A percentile compares a stretch with the other conserved stretches of the same genome.
These are phyloP conservation scores for Apodemia arnacis DNA, from an alignment of 2,888 invertebrate genomes.

Conservation along the genomic window DNA sequence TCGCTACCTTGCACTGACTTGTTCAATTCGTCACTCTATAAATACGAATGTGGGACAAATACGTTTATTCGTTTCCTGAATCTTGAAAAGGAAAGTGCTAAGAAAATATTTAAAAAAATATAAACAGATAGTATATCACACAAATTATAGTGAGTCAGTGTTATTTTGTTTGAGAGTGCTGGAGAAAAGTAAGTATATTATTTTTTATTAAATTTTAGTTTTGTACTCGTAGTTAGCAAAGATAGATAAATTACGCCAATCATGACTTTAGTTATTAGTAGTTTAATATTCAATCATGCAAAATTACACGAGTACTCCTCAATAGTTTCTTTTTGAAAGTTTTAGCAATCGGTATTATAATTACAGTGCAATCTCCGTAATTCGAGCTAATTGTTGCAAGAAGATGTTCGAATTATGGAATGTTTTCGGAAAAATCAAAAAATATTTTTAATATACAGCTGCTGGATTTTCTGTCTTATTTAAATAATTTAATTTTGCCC, in stretches of 20 bases:
- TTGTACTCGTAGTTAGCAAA: slow-evolving; percentile 34
- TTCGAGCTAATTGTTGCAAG: too few species aligned
- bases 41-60: slow-evolving; percentile 51
- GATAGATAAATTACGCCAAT: slow-evolving; percentile 26
- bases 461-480: too few species aligned
- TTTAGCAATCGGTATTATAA: too few species aligned
- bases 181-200: slow-evolving; percentile 35
- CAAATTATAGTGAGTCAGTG: slow-evolving; percentile 38
- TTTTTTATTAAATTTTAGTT: slow-evolving; percentile 32
- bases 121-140: slow-evolving; percentile 34
- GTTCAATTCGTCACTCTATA: slow-evolving; percentile 31
- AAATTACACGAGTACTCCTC: too few species aligned
- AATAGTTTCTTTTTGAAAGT: too few species aligned
- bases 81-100: slow-evolving; percentile 51
- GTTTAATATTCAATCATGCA: background rate
- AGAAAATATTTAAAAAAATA: slow-evolving; percentile 44
- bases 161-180: slow-evolving; percentile 45
- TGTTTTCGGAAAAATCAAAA: too few species aligned
- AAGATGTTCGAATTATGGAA: too few species aligned
- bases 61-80: slow-evolving; percentile 60
- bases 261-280: slow-evolving; percentile 13
- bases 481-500: too few species aligned
- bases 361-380: too few species aligned
- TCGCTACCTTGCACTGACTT: too few species aligned
- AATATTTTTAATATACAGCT: too few species aligned